A percentile compares a stretch with the other conserved stretches of the same genome.
These are phyloP conservation scores for Botia kubotai DNA, from an alignment of 2,797 vertebrate species.

Conservation along the genomic window DNA sequence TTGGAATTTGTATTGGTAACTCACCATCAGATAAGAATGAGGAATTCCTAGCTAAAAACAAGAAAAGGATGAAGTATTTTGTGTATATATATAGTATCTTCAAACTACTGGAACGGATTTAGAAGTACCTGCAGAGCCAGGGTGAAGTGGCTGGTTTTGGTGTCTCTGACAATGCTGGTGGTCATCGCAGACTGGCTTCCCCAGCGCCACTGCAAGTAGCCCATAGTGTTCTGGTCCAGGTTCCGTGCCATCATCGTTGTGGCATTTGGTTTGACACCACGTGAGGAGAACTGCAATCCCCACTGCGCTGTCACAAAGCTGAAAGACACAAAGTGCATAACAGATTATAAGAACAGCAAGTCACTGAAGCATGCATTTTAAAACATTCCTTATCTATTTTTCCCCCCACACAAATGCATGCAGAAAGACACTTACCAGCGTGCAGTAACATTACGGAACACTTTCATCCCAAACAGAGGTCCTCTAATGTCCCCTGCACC, in stretches of 20 bases:
- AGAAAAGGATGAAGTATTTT: background rate
- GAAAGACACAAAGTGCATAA: background rate
- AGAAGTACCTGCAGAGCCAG: conserved; percentile 87
- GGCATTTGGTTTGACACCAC: conserved; percentile 86
- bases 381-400: background rate
- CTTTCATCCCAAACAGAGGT: conserved; percentile 92
- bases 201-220: conserved; percentile 97
- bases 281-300: conserved; percentile 92
- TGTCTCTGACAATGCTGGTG: conserved; percentile 93
- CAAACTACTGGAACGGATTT: background rate
- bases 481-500: conserved; percentile 94
- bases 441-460: conserved; percentile 92
- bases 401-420: background rate
- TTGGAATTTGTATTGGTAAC: conserved; percentile 98
- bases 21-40: conserved; percentile 95
- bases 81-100: background rate
- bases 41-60: conserved; percentile 89
- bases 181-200: conserved; percentile 96
- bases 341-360: background rate
- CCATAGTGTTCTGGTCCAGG: conserved; percentile 97
- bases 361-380: background rate
- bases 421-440: conserved; percentile 80
- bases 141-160: conserved; percentile 93
- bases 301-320: conserved; percentile 95
- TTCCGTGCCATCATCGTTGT: conserved; percentile 91